Percentiles rank a stretch among this genome's conserved stretches.
Evolutionary conservation across 2,113 vertebrate species (phyloP).

Genomic region (Progne subis): DNA sequence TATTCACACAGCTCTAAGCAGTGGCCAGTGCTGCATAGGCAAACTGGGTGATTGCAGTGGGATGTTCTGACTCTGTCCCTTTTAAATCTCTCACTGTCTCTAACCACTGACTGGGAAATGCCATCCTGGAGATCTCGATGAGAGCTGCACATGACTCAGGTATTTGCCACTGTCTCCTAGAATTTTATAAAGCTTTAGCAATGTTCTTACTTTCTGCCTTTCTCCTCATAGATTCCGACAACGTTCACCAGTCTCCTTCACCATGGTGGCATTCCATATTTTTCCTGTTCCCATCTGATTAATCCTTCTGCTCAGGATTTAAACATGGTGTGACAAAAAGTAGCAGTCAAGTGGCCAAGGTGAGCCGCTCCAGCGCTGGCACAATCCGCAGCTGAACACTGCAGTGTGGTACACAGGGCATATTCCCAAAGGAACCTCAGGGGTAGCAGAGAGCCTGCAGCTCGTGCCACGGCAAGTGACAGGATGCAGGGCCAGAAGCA

Average conservation of each 20-base stretch:
- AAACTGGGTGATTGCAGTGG: not conserved
- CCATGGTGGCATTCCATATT: not conserved
- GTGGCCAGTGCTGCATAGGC: not conserved
- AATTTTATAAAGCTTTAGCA: not conserved
- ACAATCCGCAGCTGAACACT: not conserved
- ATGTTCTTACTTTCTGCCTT: not conserved
- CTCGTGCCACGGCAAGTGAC: not conserved
- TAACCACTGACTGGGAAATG: not conserved
- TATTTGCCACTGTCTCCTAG: not conserved
- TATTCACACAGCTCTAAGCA: not conserved
- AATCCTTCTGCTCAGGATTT: not conserved
- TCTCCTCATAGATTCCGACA: not conserved
- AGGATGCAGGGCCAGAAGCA: not conserved
- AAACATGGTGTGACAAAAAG: not conserved
- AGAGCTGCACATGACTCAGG: not conserved
- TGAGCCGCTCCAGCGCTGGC: rapidly evolving
- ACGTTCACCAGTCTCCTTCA: not conserved
- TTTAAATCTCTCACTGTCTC: not conserved
- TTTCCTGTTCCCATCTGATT: not conserved
- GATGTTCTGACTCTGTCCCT: not conserved
- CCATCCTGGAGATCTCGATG: not conserved
- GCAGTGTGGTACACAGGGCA: not conserved
- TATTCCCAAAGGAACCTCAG: not conserved
- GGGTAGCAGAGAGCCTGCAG: not conserved
- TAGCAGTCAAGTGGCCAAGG: not conserved